Conservation (phyloP, 2,797 vertebrate species). For the Zalophus californianus region DNA sequence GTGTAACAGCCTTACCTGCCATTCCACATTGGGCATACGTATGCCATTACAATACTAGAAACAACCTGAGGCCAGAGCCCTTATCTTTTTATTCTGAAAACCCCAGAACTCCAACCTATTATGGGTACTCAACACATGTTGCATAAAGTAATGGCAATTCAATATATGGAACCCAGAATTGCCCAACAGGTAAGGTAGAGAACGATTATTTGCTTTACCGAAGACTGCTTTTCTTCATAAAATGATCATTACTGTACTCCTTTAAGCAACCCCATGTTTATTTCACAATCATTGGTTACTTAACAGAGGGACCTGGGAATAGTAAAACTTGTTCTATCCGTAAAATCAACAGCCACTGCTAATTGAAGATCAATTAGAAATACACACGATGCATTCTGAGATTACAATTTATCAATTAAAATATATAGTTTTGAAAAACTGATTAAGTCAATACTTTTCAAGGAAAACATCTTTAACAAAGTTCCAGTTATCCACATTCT, state of each 20-base stretch:
- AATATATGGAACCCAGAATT: conserved; percentile 2
- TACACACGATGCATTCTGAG: conserved; percentile 30
- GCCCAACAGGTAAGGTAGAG: not conserved
- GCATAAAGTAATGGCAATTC: conserved; percentile 43
- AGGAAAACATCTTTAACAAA: conserved; percentile 41
- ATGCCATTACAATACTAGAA: not conserved
- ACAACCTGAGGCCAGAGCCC: conserved; percentile 17
- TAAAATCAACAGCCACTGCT: conserved; percentile 35
- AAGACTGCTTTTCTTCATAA: not conserved
- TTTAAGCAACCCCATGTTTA: not conserved
- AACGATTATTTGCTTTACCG: conserved; percentile 12
- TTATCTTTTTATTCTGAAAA: conserved; percentile 41
- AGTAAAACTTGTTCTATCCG: conserved; percentile 32
- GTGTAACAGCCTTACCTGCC: not conserved
- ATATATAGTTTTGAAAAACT: conserved; percentile 46
- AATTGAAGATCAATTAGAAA: conserved; percentile 64
- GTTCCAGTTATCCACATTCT: not conserved
- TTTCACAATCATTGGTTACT: conserved; percentile 1
- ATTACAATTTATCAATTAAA: conserved; percentile 42
- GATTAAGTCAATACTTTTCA: conserved; percentile 50
- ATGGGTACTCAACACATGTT: not conserved
- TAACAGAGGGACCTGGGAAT: not conserved
- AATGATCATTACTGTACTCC: conserved; percentile 16
- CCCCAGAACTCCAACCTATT: not conserved
- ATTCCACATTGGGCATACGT: not conserved